Evolutionary conservation across 2,888 invertebrate species (phyloP).

Genomic region (Litoditis marina): DNA sequence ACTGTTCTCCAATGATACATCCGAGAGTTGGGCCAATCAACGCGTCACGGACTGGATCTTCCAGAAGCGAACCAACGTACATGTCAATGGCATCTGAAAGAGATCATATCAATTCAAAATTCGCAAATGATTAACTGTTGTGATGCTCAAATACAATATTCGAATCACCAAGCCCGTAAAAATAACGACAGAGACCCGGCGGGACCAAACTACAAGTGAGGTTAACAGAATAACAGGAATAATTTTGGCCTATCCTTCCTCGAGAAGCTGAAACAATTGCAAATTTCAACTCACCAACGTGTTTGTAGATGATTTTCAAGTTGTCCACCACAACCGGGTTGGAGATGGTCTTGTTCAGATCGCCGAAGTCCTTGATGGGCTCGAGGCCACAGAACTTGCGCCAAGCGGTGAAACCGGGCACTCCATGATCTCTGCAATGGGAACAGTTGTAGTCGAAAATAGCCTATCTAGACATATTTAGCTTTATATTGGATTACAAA

Average conservation of each 20-base stretch:
- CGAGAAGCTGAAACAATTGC: not conserved
- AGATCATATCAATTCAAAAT: not conserved
- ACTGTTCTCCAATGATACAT: slow-evolving; percentile 66
- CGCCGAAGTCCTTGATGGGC: slow-evolving; percentile 67
- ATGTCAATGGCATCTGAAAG: slow-evolving; percentile 63
- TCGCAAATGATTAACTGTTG: not conserved
- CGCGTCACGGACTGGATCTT: slow-evolving; percentile 64
- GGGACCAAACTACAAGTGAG: no score
- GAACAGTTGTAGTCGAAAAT: not conserved
- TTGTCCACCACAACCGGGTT: slow-evolving; percentile 74
- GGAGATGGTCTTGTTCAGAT: slow-evolving; percentile 77
- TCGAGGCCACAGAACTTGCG: slow-evolving; percentile 75
- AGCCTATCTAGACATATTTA: not conserved
- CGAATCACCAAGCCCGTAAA: no score
- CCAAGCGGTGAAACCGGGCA: slow-evolving; percentile 81
- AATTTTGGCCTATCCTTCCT: not conserved
- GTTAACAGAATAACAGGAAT: not conserved
- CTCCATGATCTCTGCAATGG: slow-evolving; percentile 77
- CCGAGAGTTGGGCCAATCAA: slow-evolving; percentile 66
- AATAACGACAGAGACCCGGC: no score
- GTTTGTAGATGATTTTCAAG: slow-evolving; percentile 74
- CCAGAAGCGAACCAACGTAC: slow-evolving; percentile 66
- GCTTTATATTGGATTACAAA: not conserved
- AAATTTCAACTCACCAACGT: slow-evolving; percentile 50
- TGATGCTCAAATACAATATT: not conserved